Conservation (phyloP, 2,888 invertebrate genomes). For the Auanema freiburgensis region DNA sequence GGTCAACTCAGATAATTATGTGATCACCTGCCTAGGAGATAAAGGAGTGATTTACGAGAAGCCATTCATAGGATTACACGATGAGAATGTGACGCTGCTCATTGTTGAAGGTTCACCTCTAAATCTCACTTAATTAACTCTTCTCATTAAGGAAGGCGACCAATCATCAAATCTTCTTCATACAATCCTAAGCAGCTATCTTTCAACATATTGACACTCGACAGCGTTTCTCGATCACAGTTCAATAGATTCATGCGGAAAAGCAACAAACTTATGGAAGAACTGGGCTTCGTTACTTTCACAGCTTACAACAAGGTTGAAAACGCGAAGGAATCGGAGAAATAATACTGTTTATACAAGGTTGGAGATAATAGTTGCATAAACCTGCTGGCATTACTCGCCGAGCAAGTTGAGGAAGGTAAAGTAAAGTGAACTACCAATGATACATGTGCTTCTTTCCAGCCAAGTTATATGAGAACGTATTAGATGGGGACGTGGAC, state of each 20-base stretch:
- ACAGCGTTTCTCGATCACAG: constrained; percentile 35
- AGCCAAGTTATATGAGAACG: not conserved
- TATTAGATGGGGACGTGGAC: constrained; percentile 23
- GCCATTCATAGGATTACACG: constrained; percentile 36
- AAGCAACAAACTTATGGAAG: constrained; percentile 21
- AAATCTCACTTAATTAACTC: not conserved
- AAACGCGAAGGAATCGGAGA: too few relatives aligned
- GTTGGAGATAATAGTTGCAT: constrained; percentile 44
- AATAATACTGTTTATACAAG: too few relatives aligned
- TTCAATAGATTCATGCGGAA: constrained; percentile 31
- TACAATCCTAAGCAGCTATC: constrained; percentile 11
- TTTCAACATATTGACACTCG: constrained; percentile 25
- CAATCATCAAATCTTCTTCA: not conserved
- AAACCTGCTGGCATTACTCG: constrained; percentile 36
- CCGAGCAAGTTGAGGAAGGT: constrained; percentile 26
- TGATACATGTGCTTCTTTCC: not conserved
- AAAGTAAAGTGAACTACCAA: not conserved
- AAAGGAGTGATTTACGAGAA: constrained; percentile 24
- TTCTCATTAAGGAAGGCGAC: constrained; percentile 2
- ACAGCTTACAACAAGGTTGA: constrained; percentile 41
- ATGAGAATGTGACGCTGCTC: constrained; percentile 8
- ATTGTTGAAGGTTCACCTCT: constrained; percentile 19
- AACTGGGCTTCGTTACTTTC: constrained; percentile 29
- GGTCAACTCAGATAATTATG: constrained; percentile 38
- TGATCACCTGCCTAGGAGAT: constrained; percentile 26